Evolutionary conservation across 2,888 invertebrate genomes (phyloP).

Genomic region (Monopis laevigella): DNA sequence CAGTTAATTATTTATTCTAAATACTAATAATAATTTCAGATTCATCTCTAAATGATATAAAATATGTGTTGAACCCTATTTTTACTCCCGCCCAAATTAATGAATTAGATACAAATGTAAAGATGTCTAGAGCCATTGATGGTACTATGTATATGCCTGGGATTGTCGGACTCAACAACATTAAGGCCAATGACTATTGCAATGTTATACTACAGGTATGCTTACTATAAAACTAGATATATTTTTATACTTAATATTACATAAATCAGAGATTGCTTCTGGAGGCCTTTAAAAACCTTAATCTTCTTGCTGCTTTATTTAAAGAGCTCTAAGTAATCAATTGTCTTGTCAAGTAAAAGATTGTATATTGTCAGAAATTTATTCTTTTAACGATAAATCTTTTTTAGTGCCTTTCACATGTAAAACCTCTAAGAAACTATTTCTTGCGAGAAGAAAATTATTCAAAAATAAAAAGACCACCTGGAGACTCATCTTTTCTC

Average conservation of each 20-base stretch:
- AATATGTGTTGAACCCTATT: slow-evolving; percentile 97
- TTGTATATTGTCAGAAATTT: background rate
- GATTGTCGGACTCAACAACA: slow-evolving; percentile 98
- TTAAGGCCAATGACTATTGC: slow-evolving; percentile 99
- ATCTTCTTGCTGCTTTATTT: background rate
- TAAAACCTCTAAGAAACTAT: slow-evolving; percentile 92
- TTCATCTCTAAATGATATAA: slow-evolving; percentile 97
- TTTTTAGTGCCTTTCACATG: slow-evolving; percentile 90
- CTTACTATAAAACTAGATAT: slow-evolving; percentile 6
- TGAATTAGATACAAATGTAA: slow-evolving; percentile 82
- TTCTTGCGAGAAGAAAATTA: slow-evolving; percentile 96
- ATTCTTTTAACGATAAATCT: background rate
- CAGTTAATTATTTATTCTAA: background rate
- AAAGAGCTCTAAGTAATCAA: background rate
- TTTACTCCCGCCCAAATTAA: slow-evolving; percentile 86
- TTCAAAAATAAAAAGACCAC: slow-evolving; percentile 86
- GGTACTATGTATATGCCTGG: slow-evolving; percentile 97
- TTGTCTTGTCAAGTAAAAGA: background rate
- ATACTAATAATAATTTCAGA: slow-evolving; percentile 58
- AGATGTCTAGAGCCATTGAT: slow-evolving; percentile 94
- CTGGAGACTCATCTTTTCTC: slow-evolving; percentile 93
- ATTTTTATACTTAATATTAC: too few relatives aligned
- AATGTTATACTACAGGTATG: slow-evolving; percentile 95
- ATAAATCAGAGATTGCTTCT: too few relatives aligned
- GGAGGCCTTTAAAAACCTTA: too few relatives aligned